These are phyloP conservation scores for Orius laevigatus DNA, from an alignment of 1,140 invertebrate genomes.

Conservation along the genomic window DNA sequence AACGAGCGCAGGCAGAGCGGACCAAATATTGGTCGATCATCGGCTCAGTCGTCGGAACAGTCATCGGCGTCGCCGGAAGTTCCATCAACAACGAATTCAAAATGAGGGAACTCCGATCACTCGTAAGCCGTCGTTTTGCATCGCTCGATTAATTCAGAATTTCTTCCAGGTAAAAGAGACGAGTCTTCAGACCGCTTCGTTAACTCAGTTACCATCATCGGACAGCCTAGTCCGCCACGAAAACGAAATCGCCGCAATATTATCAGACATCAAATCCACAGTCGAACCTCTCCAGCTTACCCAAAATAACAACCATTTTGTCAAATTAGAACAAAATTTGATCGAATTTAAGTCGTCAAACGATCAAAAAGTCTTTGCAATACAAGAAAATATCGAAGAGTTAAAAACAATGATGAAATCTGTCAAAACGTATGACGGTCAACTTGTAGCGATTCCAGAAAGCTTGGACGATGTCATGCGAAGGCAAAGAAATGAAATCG, in stretches of 20 bases:
- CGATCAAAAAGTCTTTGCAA: not conserved
- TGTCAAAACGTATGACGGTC: conserved; percentile 8
- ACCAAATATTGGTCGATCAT: conserved; percentile 66
- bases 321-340: not conserved
- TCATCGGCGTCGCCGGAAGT: conserved; percentile 46
- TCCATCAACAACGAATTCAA: conserved; percentile 45
- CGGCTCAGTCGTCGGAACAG: conserved; percentile 48
- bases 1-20: conserved; percentile 50
- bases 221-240: conserved; percentile 7
- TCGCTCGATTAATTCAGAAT: not conserved
- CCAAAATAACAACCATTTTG: not conserved
- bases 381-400: conserved; percentile 10
- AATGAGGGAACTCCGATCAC: conserved; percentile 43
- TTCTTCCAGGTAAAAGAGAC: conserved; percentile 5
- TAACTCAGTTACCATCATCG: not conserved
- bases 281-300: not conserved
- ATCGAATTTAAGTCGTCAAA: not conserved
- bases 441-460: conserved; percentile 9
- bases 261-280: conserved; percentile 7
- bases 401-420: conserved; percentile 7
- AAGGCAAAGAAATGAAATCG: conserved; percentile 12
- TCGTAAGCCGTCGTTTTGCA: conserved; percentile 27
- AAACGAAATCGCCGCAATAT: conserved; percentile 8
- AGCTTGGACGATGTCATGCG: conserved; percentile 10
- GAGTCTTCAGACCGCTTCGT: not conserved